Evolutionary conservation across 2,888 invertebrate genomes (phyloP).

Genomic region (Polyploca ridens): DNA sequence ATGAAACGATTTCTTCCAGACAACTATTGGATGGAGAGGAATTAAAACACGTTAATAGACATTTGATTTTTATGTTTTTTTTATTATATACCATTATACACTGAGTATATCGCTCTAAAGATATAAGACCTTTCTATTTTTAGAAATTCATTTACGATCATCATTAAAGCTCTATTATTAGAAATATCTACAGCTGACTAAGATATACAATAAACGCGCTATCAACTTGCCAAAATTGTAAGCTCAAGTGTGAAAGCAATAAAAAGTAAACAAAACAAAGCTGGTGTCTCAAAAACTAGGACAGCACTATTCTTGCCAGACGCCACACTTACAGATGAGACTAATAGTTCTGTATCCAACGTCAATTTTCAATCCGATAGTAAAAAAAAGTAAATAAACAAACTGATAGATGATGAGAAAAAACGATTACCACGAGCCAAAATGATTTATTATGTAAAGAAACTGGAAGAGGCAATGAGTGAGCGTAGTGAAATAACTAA

Average conservation of each 20-base stretch:
- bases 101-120: too few species aligned
- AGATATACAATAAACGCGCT: neutral
- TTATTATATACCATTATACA: too few species aligned
- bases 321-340: constrained; percentile 41
- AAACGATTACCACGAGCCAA: constrained; percentile 59
- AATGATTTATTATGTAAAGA: constrained; percentile 38
- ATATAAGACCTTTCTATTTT: too few species aligned
- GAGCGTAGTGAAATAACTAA: neutral
- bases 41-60: too few species aligned
- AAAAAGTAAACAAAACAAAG: constrained; percentile 15
- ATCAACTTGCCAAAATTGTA: neutral
- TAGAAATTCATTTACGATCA: too few species aligned
- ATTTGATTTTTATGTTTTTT: too few species aligned
- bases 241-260: neutral
- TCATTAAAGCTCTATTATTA: too few species aligned
- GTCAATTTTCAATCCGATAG: constrained; percentile 54
- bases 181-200: neutral
- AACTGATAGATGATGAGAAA: constrained; percentile 52
- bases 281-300: constrained; percentile 15
- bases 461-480: constrained; percentile 40
- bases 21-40: too few species aligned
- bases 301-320: constrained; percentile 34
- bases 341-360: constrained; percentile 53
- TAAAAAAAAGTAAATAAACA: constrained; percentile 69
- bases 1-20: too few species aligned